Base-by-base conservation (phyloP, 2,797 vertebrate species). In the Myotis findleyi region DNA sequence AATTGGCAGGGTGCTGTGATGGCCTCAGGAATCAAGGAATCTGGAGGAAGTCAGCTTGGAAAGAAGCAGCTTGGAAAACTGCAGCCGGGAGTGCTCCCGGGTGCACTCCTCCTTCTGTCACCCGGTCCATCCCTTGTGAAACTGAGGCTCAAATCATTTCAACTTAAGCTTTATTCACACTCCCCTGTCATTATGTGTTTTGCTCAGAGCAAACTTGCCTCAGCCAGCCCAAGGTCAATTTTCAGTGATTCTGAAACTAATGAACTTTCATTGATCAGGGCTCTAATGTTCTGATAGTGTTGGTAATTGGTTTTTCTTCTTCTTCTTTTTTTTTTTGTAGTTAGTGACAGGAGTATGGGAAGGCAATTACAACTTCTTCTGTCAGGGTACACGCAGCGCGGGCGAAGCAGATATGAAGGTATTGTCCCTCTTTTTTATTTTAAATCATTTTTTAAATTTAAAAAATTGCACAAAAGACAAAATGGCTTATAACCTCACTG, bases 341-440 rank as follows among this genome's bases (percentile, higher is more conserved):
- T 98, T 99, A 93, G 98, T 99, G 95, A 98, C 98, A 0, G 98
- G 99, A 97, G 99, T 99, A 72, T 99, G 98, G 99, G 97, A 99
- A 92, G 99, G 99, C 84, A 98, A 98, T 89, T 99, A 99, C 98
- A 99, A 98, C 98, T 99, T 99, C 98, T 99, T 99, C 98, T 99
- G 99, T 97, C 99, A 99, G 98, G 98, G 99, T 97, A 99, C 99
- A 0, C 99, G 98, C 97, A 99, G 99, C 9, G 98, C 98, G 69
- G 99, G 98, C 88, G 99, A 99, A 89, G 98, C 98, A 1, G 99
- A 99, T 95, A 98, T 98, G 94, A 99, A 99, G 99, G 99, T 99
- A 99, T 97, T 96, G 0, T 20, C 92, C 91, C 69, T 89, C 25
- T 62, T 75, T 0, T 62, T 71, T 0, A 6, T 14, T 41, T 57